Evolutionary conservation across 2,113 vertebrate species (phyloP).

Genomic region (Neolamprologus variostigma): DNA sequence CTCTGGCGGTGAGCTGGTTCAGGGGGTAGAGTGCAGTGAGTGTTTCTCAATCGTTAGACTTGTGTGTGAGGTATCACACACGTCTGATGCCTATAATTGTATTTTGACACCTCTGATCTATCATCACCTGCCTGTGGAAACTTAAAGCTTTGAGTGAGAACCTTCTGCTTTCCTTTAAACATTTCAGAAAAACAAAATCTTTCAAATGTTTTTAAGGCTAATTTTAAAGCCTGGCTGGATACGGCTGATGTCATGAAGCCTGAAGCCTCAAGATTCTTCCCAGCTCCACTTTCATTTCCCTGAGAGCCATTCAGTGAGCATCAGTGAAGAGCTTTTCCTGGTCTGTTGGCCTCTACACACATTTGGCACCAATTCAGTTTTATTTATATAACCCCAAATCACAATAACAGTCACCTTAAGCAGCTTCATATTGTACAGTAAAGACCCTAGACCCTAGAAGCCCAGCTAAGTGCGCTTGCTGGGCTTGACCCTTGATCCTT

Average conservation of each 20-base stretch:
- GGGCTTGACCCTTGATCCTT: slow-evolving; percentile 25
- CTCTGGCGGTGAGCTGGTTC: not conserved
- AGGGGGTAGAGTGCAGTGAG: not conserved
- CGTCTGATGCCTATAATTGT: not conserved
- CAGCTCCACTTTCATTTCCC: not conserved
- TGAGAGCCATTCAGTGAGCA: not conserved
- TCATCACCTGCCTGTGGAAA: not conserved
- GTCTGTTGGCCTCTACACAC: not conserved
- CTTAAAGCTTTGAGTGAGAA: not conserved
- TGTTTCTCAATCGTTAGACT: not conserved
- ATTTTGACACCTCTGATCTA: not conserved
- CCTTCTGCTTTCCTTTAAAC: not conserved
- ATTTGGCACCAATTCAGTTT: not conserved
- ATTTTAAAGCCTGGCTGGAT: not conserved
- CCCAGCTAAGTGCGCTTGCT: not conserved
- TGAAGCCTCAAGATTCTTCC: not conserved
- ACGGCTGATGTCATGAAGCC: not conserved
- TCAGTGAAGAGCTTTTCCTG: not conserved
- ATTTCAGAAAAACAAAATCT: not conserved
- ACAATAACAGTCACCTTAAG: not conserved
- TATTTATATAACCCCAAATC: not conserved
- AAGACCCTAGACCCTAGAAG: not conserved
- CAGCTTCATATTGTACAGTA: not conserved
- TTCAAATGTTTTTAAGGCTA: not conserved
- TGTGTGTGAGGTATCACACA: not conserved